phyloP scores from a whole-genome alignment of 2,797 vertebrate species.

The Kryptolebias ocellatus region DNA sequence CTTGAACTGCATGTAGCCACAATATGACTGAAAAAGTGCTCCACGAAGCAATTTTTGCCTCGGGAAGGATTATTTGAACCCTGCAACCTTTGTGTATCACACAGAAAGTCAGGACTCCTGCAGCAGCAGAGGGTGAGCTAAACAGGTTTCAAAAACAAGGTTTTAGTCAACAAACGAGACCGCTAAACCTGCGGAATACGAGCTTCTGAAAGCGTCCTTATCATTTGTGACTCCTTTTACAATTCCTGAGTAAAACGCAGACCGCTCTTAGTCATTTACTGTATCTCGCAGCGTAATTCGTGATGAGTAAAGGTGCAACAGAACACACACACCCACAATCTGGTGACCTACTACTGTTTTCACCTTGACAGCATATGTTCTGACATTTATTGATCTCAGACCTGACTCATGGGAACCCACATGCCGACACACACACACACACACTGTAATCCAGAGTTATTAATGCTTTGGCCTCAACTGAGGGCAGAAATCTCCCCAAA shows the following conservation, averaged over 20 bases:
- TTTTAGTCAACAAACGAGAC: constrained; percentile 7
- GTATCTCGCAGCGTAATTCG: constrained; percentile 38
- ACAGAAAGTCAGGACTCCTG: not conserved
- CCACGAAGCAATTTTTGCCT: not conserved
- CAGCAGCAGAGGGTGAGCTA: not conserved
- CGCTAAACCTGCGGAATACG: constrained; percentile 30
- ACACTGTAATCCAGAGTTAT: too few relatives aligned
- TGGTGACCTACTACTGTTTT: constrained; percentile 67
- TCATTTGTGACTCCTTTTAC: constrained; percentile 44
- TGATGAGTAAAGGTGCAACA: constrained; percentile 67
- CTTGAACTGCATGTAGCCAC: not conserved
- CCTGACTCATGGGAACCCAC: constrained; percentile 45
- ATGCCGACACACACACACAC: too few relatives aligned
- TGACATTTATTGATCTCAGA: constrained; percentile 69
- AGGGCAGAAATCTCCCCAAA: too few relatives aligned
- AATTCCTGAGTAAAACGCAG: constrained; percentile 37
- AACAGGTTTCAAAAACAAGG: constrained; percentile 7
- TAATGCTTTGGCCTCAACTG: too few relatives aligned
- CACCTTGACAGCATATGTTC: constrained; percentile 58
- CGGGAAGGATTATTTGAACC: constrained; percentile 2
- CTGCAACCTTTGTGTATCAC: constrained; percentile 21
- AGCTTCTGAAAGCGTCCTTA: constrained; percentile 33
- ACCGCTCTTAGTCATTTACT: constrained; percentile 64
- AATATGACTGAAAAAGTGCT: not conserved
- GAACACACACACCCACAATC: constrained; percentile 35